Evolutionary conservation across 2,797 vertebrate genomes (phyloP), one percentile per base, ranked within the genome.

Genomic region (Dendrocincla fuliginosa): DNA sequence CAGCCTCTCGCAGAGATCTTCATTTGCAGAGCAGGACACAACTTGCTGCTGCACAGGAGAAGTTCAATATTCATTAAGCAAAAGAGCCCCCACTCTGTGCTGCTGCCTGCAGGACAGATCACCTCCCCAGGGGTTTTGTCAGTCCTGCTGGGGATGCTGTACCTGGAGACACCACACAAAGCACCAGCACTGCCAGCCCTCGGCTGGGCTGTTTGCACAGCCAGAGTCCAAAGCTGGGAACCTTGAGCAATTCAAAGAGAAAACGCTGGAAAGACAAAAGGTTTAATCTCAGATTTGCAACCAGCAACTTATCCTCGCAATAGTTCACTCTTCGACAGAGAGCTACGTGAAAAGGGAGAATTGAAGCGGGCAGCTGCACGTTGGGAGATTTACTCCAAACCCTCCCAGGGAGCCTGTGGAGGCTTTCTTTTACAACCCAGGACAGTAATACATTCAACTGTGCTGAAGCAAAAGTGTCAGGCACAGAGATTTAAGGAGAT

Each of bases 401-500:
- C 70, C 42, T 79, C 69, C 64, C 73, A 37, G 65, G 39, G 33
- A 81, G 63, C 24, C 76, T 15, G 2, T 1, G 8, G 73, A 74
- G 68, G 24, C 50, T 50, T 87, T 33, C 68, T 92, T 64, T 33
- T 68, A 61, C 61, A 24, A 3, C 87, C 39, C 75, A 47, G 71
- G 87, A 49, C 69, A 77, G 56, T 2, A 91, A 89, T 44, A 75
- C 33, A 64, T 71, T 77, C 73, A 71, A 24, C 37, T 68, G 59
- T 17, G 50, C 89, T 78, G 59, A 84, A 83, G 71, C 49, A 55
- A 25, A 87, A 61, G 5, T 83, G 89, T 87, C 93, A 96, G 60
- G 65, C 28, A 5, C 50, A 16, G 23, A 83, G 78, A 95, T 93
- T 93, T 89, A 90, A 69, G 76, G 75, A 93, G 92, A 30, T 84